Conservation (phyloP, 2,888 invertebrate genomes). For the Lepas anatifera region DNA sequence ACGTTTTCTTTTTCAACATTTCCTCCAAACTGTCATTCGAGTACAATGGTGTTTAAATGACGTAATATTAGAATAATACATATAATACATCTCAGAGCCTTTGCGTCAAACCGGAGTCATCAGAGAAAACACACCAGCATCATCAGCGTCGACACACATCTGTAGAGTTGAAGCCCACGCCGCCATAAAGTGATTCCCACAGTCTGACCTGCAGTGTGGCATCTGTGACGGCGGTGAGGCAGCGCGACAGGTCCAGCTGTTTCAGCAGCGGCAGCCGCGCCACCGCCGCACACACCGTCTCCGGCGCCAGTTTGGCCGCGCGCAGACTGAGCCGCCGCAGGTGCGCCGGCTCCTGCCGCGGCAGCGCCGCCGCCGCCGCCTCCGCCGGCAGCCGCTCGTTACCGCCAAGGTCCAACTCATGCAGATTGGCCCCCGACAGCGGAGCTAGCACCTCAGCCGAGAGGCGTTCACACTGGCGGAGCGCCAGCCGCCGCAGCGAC, state of each 20-base stretch:
- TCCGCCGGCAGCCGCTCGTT: constrained; percentile 6
- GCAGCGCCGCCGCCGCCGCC: not conserved
- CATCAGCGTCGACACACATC: too few relatives aligned
- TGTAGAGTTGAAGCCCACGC: too few relatives aligned
- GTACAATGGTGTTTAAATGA: too few relatives aligned
- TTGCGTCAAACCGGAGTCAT: too few relatives aligned
- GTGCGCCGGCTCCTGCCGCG: not conserved
- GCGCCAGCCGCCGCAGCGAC: not conserved
- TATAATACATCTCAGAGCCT: too few relatives aligned
- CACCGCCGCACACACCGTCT: not conserved
- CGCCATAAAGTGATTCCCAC: too few relatives aligned
- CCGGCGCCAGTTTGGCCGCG: not conserved
- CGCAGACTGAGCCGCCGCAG: constrained; percentile 1
- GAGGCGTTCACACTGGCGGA: not conserved
- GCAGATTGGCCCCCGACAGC: not conserved
- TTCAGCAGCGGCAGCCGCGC: not conserved
- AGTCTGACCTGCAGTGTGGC: not conserved
- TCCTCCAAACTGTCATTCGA: too few relatives aligned
- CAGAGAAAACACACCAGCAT: too few relatives aligned
- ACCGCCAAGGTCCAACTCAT: not conserved
- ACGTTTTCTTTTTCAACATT: too few relatives aligned
- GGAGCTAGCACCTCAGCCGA: not conserved
- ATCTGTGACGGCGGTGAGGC: not conserved
- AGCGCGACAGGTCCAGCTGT: not conserved
- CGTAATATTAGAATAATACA: too few relatives aligned